These are phyloP conservation scores for Cydia fagiglandana DNA, from an alignment of 1,140 invertebrate species.

Conservation along the genomic window DNA sequence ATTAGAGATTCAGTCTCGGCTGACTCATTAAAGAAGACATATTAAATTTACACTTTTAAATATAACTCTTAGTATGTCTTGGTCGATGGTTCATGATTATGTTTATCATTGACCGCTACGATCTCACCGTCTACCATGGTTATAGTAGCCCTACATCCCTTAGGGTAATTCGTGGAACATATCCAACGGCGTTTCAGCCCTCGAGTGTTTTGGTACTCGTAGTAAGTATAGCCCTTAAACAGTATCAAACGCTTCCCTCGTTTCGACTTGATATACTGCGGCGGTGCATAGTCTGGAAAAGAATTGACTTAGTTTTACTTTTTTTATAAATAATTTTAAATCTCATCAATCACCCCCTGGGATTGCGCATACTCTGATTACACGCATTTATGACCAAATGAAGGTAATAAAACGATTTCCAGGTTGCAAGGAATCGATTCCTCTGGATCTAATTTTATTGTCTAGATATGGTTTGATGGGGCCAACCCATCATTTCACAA, in stretches of 20 bases:
- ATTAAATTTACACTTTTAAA: not conserved
- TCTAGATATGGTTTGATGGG: too few species aligned
- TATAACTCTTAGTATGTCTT: not conserved
- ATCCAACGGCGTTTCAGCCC: slow-evolving; percentile 31
- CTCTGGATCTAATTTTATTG: too few species aligned
- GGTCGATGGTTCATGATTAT: not conserved
- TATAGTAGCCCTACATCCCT: slow-evolving; percentile 25
- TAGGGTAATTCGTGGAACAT: slow-evolving; percentile 33
- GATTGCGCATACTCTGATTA: too few species aligned
- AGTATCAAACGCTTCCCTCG: slow-evolving; percentile 31
- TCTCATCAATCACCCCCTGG: too few species aligned
- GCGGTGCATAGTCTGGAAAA: not conserved
- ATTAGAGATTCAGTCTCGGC: too few species aligned
- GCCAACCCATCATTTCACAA: too few species aligned
- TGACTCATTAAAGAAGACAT: not conserved
- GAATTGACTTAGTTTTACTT: too few species aligned
- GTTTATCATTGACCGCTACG: not conserved
- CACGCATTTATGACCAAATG: too few species aligned
- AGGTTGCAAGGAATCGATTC: too few species aligned
- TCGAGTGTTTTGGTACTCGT: not conserved
- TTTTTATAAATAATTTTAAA: too few species aligned
- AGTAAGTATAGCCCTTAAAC: slow-evolving; percentile 22
- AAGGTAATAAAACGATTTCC: too few species aligned
- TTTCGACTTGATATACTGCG: slow-evolving; percentile 28
- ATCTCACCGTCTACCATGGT: not conserved